Evolutionary conservation across 2,888 invertebrate genomes (phyloP), one percentile per base, ranked within the genome.

Genomic region (Drosophila kuntzei): DNA sequence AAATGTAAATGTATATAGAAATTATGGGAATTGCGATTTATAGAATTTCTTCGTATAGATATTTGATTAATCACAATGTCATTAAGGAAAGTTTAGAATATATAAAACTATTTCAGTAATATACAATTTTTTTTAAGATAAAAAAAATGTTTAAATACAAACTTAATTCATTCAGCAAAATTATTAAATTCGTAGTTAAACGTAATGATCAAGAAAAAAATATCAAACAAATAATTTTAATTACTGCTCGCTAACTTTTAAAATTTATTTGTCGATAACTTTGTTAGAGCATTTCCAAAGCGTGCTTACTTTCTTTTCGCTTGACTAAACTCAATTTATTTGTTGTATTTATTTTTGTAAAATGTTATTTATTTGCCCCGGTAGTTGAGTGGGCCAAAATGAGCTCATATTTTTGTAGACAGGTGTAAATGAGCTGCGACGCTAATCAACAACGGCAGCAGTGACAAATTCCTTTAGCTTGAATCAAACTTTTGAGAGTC

Each of bases 391-490:
- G 49, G 46, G 43, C 27, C 55, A 59, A 50, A 62, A 74, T 66
- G 75, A 75, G 58, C 71, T 74, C 74, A 74, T 73, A 43, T 46
- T 43, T 41, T 55, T 53, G 18, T 32, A 39, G 34, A 57, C 67
- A 63, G 55, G 43, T 63, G 73, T 57, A 63, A 72, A 62, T 47
- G 43, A 72, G 27, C 36, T 59, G 22, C 14, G 44, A 20, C 25
- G 63, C 62, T 76, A 77, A 77, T 77, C 76, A 76, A 61, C 41
- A 47, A 43, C 34, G 34, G 49, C 51, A 64, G 37, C 41, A 43
- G 51, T 49, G 67, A 68, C 60, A 76, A 79, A 82, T 81, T 77
- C 77, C 77, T 77, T 64, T 62, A 22, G 51, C 49, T 67, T 71
- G 77, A 71, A 63, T 81, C 64, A 58, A 73, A 46, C 41, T 37